Evolutionary conservation across 2,888 invertebrate genomes (phyloP).

Genomic region (Timandra comae): DNA sequence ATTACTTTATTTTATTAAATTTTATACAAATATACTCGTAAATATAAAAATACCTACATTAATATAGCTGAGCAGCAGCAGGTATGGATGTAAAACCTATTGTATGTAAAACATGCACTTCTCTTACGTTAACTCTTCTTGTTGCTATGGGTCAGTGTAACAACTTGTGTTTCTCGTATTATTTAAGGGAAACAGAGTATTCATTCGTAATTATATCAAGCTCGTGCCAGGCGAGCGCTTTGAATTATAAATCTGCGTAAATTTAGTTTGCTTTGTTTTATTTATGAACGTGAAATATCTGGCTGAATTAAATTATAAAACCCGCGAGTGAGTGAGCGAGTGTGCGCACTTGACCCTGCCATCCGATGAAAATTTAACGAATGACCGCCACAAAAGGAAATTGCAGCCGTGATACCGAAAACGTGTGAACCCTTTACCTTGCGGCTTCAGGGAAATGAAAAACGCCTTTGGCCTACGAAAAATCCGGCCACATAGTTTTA

Average conservation of each 20-base stretch:
- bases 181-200: conserved; percentile 19
- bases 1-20: too few relatives aligned
- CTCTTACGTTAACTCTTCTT: neutral
- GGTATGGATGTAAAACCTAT: too few relatives aligned
- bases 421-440: conserved; percentile 47
- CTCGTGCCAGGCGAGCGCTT: conserved; percentile 22
- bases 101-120: too few relatives aligned
- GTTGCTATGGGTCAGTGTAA: neutral
- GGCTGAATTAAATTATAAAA: conserved; percentile 48
- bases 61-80: too few relatives aligned
- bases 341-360: conserved; percentile 41
- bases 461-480: conserved; percentile 26
- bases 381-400: conserved; percentile 56
- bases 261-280: conserved; percentile 45
- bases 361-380: conserved; percentile 58
- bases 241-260: conserved; percentile 40
- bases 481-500: conserved; percentile 23
- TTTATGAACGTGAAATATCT: conserved; percentile 46
- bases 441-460: conserved; percentile 35
- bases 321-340: conserved; percentile 25
- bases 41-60: too few relatives aligned
- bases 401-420: conserved; percentile 40
- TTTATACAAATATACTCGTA: too few relatives aligned
- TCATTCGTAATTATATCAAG: conserved; percentile 26
- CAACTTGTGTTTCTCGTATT: neutral